Evolutionary conservation across 2,113 vertebrate species (phyloP), one percentile per base, ranked within the genome.

Genomic region (Alexandromys fortis): DNA sequence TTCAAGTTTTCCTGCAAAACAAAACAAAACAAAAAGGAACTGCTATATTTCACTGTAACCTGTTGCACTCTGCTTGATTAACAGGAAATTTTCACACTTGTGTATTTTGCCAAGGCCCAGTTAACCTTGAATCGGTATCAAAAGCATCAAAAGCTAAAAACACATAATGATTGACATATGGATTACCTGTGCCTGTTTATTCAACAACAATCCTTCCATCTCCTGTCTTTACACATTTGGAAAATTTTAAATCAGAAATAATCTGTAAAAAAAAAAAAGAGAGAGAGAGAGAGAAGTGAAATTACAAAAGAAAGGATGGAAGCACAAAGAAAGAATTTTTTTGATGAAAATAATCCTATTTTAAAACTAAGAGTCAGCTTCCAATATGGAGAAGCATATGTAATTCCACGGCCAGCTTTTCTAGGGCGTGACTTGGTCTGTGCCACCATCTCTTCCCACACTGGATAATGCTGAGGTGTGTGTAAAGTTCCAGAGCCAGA

Each of bases 41-140:
- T 91, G 82, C 87, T 76, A 88, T 73, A 94, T 83, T 91, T 94
- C 12, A 47, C 83, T 93, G 67, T 95, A 98, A 98, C 72, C 45
- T 98, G 98, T 97, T 98, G 95, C 97, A 61, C 55, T 91, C 72
- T 58, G 42, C 45, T 6, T 28, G 90, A 75, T 86, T 13, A 76
- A 61, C 11, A 45, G 82, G 38, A 21, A 76, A 82, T 96, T 88
- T 91, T 87, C 35, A 86, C 52, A 88, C 58, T 61, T 65, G 45
- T 22, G 11, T 47, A 33, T 85, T 76, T 89, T 88, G 38, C 28
- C 1, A 35, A 24, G 10, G 7, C 7, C n/a, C 83, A 24, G 45
- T 26, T 88, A 61, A 73, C n/a, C 91, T 47, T 88, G 83, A 86
- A 33, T 5, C 68, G 33, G 22, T 61, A 42, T 28, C 1, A 63